Conservation (phyloP, 2,113 vertebrate genomes). For the Urocitellus parryii region DNA sequence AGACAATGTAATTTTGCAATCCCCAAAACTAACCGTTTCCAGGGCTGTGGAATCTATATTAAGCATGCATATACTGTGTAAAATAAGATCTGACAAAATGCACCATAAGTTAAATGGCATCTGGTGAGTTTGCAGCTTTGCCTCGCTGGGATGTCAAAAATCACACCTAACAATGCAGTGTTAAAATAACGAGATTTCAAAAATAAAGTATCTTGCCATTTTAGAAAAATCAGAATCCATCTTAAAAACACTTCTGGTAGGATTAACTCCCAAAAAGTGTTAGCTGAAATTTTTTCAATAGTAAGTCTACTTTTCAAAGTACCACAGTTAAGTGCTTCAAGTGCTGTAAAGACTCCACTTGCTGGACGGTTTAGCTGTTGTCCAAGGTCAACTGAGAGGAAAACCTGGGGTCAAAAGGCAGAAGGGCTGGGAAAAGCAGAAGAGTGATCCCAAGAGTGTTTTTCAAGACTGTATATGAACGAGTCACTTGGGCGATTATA, state of each 20-base stretch:
- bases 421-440: not conserved
- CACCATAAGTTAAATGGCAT: slow-evolving; percentile 62
- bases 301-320: not conserved
- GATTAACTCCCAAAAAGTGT: not conserved
- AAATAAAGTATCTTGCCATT: slow-evolving; percentile 81
- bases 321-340: not conserved
- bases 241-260: slow-evolving; percentile 67
- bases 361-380: fast-evolving
- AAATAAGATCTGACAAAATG: slow-evolving; percentile 69
- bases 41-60: slow-evolving; percentile 70
- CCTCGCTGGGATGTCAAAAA: slow-evolving; percentile 68
- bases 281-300: not conserved
- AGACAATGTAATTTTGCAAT: slow-evolving; percentile 54
- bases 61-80: slow-evolving; percentile 43
- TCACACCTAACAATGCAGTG: slow-evolving; percentile 71
- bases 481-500: not conserved
- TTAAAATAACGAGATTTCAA: slow-evolving; percentile 73
- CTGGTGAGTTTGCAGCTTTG: slow-evolving; percentile 77
- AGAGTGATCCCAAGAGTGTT: fast-evolving
- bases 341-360: not conserved
- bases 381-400: not conserved
- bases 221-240: slow-evolving; percentile 63
- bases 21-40: slow-evolving; percentile 24
- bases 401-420: no score
- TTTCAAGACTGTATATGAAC: no score